Percentiles rank a stretch among this genome's conserved stretches.
Conservation (phyloP, 2,113 vertebrate species). For the Phainopepla nitens region DNA sequence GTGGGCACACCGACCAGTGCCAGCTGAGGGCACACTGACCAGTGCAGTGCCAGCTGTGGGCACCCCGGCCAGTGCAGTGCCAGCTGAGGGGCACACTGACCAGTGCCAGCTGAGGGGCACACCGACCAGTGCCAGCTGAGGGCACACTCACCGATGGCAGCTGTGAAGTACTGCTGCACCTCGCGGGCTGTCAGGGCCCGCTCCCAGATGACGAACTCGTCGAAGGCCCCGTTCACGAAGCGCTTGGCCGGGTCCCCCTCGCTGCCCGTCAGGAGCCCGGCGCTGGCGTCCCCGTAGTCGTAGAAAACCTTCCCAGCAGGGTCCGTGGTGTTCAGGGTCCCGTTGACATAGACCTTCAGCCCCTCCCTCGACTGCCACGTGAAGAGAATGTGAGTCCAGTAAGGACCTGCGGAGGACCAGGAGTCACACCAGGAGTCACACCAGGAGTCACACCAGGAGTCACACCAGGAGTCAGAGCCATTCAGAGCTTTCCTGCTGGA, state of each 20-base stretch:
- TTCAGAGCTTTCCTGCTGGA: background rate
- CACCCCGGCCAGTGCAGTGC: too few relatives aligned
- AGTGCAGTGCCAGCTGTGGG: too few relatives aligned
- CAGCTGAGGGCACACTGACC: too few relatives aligned
- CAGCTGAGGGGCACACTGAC: too few relatives aligned
- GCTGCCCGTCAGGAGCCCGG: constrained; percentile 74
- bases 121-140: too few relatives aligned
- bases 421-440: too few relatives aligned
- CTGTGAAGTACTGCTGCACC: constrained; percentile 84
- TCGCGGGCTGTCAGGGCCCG: constrained; percentile 79
- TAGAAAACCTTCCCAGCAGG: constrained; percentile 70
- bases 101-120: too few relatives aligned
- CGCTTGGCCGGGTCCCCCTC: constrained; percentile 59
- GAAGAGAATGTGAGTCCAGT: constrained; percentile 93
- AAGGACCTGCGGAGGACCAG: constrained; percentile 73
- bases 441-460: too few relatives aligned
- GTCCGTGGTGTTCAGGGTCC: constrained; percentile 78
- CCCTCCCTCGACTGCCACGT: constrained; percentile 86
- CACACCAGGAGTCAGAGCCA: too few relatives aligned
- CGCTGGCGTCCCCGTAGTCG: constrained; percentile 74
- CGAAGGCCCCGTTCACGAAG: constrained; percentile 81
- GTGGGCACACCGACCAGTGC: too few relatives aligned
- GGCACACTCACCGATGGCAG: constrained; percentile 80
- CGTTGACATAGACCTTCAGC: constrained; percentile 90
- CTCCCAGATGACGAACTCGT: constrained; percentile 96